Evolutionary conservation across 2,797 vertebrate species (phyloP).

Genomic region (Adrianichthys oophorus): DNA sequence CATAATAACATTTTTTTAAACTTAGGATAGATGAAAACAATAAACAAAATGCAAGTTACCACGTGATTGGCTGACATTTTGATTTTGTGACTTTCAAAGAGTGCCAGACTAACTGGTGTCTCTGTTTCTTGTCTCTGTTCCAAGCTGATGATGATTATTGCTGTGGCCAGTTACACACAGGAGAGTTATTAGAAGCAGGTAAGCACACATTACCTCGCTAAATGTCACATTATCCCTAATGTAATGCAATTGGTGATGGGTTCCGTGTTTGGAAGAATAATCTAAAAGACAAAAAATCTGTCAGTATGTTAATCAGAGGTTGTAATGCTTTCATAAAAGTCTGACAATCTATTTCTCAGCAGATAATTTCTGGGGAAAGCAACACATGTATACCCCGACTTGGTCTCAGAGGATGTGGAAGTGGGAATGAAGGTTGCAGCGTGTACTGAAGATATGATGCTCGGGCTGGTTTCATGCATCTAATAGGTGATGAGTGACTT

Average conservation of each 20-base stretch:
- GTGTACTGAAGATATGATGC: constrained; percentile 15
- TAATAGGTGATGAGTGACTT: constrained; percentile 63
- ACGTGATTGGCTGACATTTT: too few species aligned
- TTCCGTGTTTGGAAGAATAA: neutral
- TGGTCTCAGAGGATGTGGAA: constrained; percentile 24
- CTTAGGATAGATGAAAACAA: too few species aligned
- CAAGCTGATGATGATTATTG: neutral
- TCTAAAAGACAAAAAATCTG: neutral
- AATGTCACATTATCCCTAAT: too few species aligned
- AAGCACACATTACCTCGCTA: too few species aligned
- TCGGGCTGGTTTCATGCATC: constrained; percentile 44
- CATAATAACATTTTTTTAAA: too few species aligned
- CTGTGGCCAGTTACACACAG: neutral
- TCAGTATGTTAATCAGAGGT: neutral
- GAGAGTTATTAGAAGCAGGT: neutral
- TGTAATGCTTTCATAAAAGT: neutral
- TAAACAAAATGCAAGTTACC: too few species aligned
- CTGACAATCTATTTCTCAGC: constrained; percentile 12
- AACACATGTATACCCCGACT: constrained; percentile 24
- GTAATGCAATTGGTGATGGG: neutral
- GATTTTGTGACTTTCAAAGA: neutral
- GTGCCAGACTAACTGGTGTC: neutral
- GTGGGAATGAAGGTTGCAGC: constrained; percentile 8
- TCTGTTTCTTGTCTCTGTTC: neutral
- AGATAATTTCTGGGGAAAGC: constrained; percentile 11